Conservation (phyloP, 2,113 vertebrate genomes). For the Barbus barbus region DNA sequence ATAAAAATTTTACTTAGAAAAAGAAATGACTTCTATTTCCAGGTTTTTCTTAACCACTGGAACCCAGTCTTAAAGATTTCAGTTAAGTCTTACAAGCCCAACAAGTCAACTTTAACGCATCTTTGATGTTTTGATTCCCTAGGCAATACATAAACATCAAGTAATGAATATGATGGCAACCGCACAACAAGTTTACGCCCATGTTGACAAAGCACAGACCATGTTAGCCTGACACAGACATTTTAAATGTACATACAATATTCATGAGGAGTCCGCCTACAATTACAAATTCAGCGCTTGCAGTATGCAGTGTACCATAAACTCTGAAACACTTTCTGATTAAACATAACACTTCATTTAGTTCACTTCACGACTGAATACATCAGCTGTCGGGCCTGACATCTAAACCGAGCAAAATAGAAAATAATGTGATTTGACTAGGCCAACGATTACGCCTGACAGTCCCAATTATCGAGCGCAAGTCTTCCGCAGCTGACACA, state of each 20-base stretch:
- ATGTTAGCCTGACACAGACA: slow-evolving; percentile 19
- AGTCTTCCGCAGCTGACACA: slow-evolving; percentile 21
- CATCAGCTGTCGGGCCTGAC: slow-evolving; percentile 16
- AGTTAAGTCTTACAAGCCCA: not conserved
- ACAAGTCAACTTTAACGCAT: not conserved
- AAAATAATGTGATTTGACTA: not conserved
- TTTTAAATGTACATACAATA: slow-evolving; percentile 36
- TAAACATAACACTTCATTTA: slow-evolving; percentile 11
- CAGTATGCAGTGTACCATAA: not conserved
- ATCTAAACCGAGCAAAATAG: not conserved
- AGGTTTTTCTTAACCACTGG: too few species aligned
- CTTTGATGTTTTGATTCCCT: not conserved
- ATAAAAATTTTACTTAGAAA: not conserved
- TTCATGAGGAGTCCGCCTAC: slow-evolving; percentile 29
- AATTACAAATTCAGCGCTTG: slow-evolving; percentile 24
- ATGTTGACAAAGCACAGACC: slow-evolving; percentile 28
- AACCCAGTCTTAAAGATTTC: too few species aligned
- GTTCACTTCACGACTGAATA: slow-evolving; percentile 3
- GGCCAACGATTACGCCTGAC: not conserved
- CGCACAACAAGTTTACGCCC: not conserved
- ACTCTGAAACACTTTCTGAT: slow-evolving; percentile 6
- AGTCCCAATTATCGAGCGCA: slow-evolving; percentile 26
- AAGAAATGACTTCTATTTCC: too few species aligned
- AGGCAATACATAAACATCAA: slow-evolving; percentile 1
- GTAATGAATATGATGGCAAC: slow-evolving; percentile 8